phyloP scores from a whole-genome alignment of 2,113 vertebrate species.

The Neotragus moschatus region DNA sequence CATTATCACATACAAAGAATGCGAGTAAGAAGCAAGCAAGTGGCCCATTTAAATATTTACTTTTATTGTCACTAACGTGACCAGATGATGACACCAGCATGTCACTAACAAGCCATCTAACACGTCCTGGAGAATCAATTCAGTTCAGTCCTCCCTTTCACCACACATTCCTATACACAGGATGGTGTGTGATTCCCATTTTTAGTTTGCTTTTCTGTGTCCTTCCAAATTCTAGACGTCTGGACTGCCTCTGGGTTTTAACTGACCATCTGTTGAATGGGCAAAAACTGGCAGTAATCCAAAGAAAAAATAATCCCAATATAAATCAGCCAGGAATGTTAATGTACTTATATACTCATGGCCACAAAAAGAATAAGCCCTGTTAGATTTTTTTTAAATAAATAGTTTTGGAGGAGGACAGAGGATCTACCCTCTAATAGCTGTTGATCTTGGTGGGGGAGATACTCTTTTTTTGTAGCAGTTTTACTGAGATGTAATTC shows the following conservation, averaged over 20 bases:
- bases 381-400: background rate
- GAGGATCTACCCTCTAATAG: background rate
- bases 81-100: background rate
- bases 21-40: accelerated
- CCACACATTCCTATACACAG: background rate
- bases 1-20: background rate
- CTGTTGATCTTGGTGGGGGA: background rate
- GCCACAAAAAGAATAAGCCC: background rate
- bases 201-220: background rate
- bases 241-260: background rate
- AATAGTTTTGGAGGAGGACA: background rate
- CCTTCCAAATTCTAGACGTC: background rate
- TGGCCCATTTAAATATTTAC: background rate
- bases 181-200: accelerated
- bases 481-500: background rate
- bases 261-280: background rate
- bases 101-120: background rate
- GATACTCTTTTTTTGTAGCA: background rate
- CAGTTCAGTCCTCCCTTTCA: background rate
- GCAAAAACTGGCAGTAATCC: background rate
- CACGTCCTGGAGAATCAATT: accelerated
- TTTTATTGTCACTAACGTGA: background rate
- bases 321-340: background rate
- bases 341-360: background rate
- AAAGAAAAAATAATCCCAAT: background rate